Evolutionary conservation across 2,888 invertebrate genomes (phyloP), one percentile per base, ranked within the genome.

Genomic region (Leucophenga maculata): DNA sequence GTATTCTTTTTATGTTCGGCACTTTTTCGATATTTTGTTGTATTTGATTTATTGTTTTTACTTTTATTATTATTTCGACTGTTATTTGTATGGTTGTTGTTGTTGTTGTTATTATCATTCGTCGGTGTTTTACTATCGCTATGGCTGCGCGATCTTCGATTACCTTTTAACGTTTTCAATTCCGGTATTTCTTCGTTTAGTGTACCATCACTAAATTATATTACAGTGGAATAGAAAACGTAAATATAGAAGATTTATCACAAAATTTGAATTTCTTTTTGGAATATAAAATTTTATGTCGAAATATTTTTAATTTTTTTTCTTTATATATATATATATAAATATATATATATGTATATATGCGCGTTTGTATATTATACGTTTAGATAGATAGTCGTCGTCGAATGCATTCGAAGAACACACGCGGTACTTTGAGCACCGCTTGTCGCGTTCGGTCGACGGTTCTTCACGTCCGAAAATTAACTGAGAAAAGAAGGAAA

Each of bases 401-500:
- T 55, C 39, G 39, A 39, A 39, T 39, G 39, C 39, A 39, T 39
- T 39, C 39, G 39, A 39, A 39, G 39, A 39, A 39, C 39, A 39
- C 39, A 39, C 8, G 39, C 39, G 39, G 39, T 39, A 39, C 39
- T 39, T 57, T 26, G 8, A 57, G n/a, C 31, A 57, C 22, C 18
- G 20, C 48, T 64, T 64, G 62, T 48, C 62, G 62, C 62, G 32
- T 69, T 77, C 80, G 82, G 75, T 75, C 82, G 83, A 39, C 84
- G 82, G 80, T 83, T 72, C 83, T 84, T 77, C 85, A 84, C 80
- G 85, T 75, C 78, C 74, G 83, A 78, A 81, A 82, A 78, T 83
- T 81, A 83, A 81, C 80, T 81, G 84, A 81, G 77, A 39, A 39
- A 39, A 39, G 11, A 6, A 39, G 69, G 74, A 82, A 82, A 72